Conservation (phyloP, 2,888 invertebrate species). For the Ornithoptera priamus region DNA sequence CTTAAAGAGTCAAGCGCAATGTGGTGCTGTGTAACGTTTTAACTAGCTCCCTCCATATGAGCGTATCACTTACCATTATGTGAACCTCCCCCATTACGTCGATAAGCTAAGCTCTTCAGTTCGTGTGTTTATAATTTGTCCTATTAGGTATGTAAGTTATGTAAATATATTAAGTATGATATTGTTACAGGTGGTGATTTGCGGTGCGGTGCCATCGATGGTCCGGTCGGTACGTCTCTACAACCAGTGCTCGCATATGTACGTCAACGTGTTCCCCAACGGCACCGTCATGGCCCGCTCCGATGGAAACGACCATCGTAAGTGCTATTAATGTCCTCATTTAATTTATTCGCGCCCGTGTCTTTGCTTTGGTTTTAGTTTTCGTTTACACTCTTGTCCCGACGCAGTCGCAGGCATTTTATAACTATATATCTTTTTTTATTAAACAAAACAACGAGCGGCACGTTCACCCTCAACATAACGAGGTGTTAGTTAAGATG, state of each 20-base stretch:
- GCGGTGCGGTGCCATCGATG: conserved; percentile 86
- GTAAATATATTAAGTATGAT: not conserved
- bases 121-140: not conserved
- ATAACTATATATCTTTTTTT: not conserved
- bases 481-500: not conserved
- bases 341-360: conserved; percentile 29
- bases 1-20: too few species aligned
- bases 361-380: conserved; percentile 17
- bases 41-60: too few species aligned
- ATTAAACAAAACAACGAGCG: not conserved
- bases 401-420: not conserved
- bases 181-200: conserved; percentile 82
- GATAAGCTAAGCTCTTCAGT: too few species aligned
- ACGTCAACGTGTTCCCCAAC: conserved; percentile 83
- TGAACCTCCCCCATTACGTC: too few species aligned
- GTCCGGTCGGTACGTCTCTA: conserved; percentile 85
- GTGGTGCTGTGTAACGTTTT: too few species aligned
- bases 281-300: conserved; percentile 83
- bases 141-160: not conserved
- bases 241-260: conserved; percentile 84
- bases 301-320: conserved; percentile 81
- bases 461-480: not conserved
- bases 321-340: conserved; percentile 55
- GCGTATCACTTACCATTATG: too few species aligned
- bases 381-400: conserved; percentile 2